Conservation (phyloP, 1,140 invertebrate species). For the Papilio glaucus region DNA sequence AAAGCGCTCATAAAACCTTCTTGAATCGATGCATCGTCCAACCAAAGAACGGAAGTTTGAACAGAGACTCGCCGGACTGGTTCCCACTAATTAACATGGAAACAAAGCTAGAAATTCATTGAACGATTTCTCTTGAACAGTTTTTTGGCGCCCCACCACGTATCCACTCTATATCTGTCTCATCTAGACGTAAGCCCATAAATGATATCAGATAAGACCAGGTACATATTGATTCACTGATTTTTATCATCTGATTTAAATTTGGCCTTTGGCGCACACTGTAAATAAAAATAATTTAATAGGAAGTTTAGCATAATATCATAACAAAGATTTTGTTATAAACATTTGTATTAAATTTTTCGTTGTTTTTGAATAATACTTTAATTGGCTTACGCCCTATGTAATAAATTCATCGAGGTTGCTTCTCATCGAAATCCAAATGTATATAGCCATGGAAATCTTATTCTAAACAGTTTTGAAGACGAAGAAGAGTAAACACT, state of each 20-base stretch:
- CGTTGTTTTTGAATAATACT: not conserved
- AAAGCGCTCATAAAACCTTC: slow-evolving; percentile 34
- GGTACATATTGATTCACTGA: slow-evolving; percentile 45
- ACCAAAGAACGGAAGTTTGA: slow-evolving; percentile 75
- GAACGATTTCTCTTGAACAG: slow-evolving; percentile 76
- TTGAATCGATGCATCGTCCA: slow-evolving; percentile 44
- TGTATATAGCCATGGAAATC: too few relatives aligned
- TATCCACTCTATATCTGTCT: slow-evolving; percentile 70
- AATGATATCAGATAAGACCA: slow-evolving; percentile 77
- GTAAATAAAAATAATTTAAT: not conserved
- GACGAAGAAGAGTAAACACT: too few relatives aligned
- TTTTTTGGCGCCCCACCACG: slow-evolving; percentile 68
- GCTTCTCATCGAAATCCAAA: too few relatives aligned
- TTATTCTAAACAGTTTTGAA: too few relatives aligned
- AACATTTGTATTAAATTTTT: too few relatives aligned
- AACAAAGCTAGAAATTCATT: slow-evolving; percentile 78
- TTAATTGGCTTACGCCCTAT: too few relatives aligned
- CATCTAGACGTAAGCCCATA: slow-evolving; percentile 79
- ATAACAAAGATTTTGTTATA: too few relatives aligned
- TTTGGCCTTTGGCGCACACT: not conserved
- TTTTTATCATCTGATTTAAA: not conserved
- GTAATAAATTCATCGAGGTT: too few relatives aligned
- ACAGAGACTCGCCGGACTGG: slow-evolving; percentile 59
- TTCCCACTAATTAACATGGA: slow-evolving; percentile 76
- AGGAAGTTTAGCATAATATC: too few relatives aligned